These are phyloP conservation scores for Rotaria magnacalcarata DNA, from an alignment of 2,888 invertebrate genomes.

Conservation along the genomic window DNA sequence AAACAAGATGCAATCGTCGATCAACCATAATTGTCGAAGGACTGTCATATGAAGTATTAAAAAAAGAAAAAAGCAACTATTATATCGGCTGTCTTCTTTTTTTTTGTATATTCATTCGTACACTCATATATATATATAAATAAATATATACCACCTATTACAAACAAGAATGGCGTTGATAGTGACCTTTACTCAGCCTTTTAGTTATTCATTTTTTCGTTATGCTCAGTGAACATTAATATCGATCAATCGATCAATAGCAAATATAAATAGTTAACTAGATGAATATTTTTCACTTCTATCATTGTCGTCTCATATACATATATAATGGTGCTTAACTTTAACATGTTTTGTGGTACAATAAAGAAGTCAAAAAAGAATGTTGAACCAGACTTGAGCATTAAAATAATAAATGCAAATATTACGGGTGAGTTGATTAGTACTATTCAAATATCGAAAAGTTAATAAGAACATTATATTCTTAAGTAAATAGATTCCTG, in stretches of 20 bases:
- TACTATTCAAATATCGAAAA: background rate
- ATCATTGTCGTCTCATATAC: background rate
- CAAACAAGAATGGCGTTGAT: background rate
- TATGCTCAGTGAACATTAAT: conserved; percentile 8
- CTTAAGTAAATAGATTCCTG: background rate
- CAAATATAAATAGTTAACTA: background rate
- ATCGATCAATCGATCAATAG: background rate
- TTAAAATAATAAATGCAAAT: background rate
- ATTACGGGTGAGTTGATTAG: background rate
- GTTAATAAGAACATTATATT: no score
- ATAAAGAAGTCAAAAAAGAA: background rate
- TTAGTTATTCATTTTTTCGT: background rate
- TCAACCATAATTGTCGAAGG: conserved; percentile 6
- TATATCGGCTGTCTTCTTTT: background rate
- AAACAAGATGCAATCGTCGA: background rate
- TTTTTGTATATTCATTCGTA: background rate
- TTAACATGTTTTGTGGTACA: background rate
- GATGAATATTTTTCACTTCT: background rate
- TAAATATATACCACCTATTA: background rate
- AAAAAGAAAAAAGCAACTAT: background rate
- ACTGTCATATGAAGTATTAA: background rate
- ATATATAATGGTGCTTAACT: background rate
- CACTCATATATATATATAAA: background rate
- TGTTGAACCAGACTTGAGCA: background rate
- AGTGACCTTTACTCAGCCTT: background rate